Evolutionary conservation across 1,140 invertebrate genomes (phyloP).

Genomic region (Luehdorfia chinensis): DNA sequence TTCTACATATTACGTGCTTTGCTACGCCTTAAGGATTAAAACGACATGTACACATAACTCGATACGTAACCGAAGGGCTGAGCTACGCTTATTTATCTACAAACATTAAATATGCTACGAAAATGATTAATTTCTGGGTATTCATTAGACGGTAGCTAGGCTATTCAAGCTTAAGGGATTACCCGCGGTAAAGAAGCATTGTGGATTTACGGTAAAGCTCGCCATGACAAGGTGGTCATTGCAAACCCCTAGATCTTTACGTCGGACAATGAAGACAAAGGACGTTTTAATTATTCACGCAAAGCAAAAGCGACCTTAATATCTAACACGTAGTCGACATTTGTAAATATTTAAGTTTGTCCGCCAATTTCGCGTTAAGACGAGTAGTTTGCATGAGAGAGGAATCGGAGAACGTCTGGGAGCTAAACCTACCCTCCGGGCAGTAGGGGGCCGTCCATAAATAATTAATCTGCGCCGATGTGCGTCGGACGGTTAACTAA

Average conservation of each 20-base stretch:
- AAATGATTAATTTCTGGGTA: slow-evolving; percentile 51
- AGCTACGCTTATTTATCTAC: slow-evolving; percentile 15
- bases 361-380: slow-evolving; percentile 66
- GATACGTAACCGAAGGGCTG: slow-evolving; percentile 31
- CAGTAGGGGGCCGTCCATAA: slow-evolving; percentile 58
- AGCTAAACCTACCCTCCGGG: slow-evolving; percentile 58
- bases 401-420: slow-evolving; percentile 65
- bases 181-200: slow-evolving; percentile 64
- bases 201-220: slow-evolving; percentile 62
- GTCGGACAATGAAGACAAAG: slow-evolving; percentile 69
- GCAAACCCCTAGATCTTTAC: slow-evolving; percentile 60
- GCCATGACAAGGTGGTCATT: slow-evolving; percentile 73
- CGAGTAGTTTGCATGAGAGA: slow-evolving; percentile 69
- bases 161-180: slow-evolving; percentile 62
- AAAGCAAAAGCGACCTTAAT: slow-evolving; percentile 66
- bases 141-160: slow-evolving; percentile 56
- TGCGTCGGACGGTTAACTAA: slow-evolving; percentile 63
- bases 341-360: slow-evolving; percentile 66
- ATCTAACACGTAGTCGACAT: slow-evolving; percentile 44
- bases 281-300: slow-evolving; percentile 67
- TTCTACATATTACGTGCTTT: slow-evolving; percentile 82
- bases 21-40: slow-evolving; percentile 81
- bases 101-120: neutral
- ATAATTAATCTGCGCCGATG: slow-evolving; percentile 72
- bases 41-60: slow-evolving; percentile 62